Percentiles rank a stretch among this genome's conserved stretches.
Conservation (phyloP, 2,113 vertebrate genomes). For the Plectropomus leopardus region DNA sequence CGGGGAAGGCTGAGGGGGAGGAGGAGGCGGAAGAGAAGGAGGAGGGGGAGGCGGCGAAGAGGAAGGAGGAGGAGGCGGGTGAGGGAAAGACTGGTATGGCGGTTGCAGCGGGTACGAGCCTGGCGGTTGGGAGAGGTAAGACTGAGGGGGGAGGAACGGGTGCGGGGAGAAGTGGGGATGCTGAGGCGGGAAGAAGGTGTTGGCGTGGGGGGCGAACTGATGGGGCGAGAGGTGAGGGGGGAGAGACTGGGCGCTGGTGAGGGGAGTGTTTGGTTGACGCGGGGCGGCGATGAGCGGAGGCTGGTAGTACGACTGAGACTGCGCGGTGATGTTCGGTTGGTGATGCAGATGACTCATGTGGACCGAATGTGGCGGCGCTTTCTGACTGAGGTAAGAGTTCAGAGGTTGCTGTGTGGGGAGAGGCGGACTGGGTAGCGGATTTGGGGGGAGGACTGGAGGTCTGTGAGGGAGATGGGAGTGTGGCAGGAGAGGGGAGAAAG, state of each 20-base stretch:
- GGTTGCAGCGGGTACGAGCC: slow-evolving; percentile 56
- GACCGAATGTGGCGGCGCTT: not conserved
- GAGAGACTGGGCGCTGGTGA: slow-evolving; percentile 48
- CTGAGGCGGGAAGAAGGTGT: slow-evolving; percentile 68
- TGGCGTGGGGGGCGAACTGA: slow-evolving; percentile 46
- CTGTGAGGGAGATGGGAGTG: slow-evolving; percentile 63
- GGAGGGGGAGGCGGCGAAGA: slow-evolving; percentile 70
- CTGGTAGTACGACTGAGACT: slow-evolving; percentile 68
- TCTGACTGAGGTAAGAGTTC: slow-evolving; percentile 63
- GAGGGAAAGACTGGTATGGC: slow-evolving; percentile 66
- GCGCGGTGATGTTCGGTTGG: slow-evolving; percentile 44
- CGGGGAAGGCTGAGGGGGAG: slow-evolving; percentile 61
- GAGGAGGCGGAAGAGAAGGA: slow-evolving; percentile 77
- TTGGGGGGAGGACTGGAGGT: slow-evolving; percentile 42
- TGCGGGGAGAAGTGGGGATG: slow-evolving; percentile 60
- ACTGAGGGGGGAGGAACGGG: slow-evolving; percentile 68
- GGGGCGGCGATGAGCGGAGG: slow-evolving; percentile 27
- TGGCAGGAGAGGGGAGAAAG: slow-evolving; percentile 53
- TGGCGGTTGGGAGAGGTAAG: slow-evolving; percentile 42
- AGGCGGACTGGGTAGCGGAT: not conserved
- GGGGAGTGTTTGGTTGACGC: not conserved
- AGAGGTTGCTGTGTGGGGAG: slow-evolving; percentile 15
- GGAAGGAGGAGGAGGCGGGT: slow-evolving; percentile 64
- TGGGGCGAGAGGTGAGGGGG: slow-evolving; percentile 58
- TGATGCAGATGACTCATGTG: slow-evolving; percentile 62